Conservation (phyloP, 2,888 invertebrate genomes). For the Mylabris sibirica region DNA sequence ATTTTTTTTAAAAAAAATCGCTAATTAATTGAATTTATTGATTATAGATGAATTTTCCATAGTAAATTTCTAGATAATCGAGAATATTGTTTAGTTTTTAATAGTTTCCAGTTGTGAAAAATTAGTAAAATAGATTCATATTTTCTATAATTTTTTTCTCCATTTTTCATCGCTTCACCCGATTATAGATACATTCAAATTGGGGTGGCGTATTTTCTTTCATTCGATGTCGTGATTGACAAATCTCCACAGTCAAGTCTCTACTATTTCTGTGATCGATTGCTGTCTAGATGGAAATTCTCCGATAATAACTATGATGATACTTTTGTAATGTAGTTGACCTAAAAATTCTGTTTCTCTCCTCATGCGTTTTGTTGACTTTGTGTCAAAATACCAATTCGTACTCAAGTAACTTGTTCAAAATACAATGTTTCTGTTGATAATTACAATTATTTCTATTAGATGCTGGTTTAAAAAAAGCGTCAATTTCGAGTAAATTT, state of each 20-base stretch:
- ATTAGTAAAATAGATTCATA: background rate
- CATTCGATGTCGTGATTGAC: slow-evolving; percentile 3
- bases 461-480: no score
- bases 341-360: background rate
- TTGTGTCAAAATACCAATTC: no score
- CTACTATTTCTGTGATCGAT: background rate
- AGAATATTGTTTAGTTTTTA: no score
- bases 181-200: background rate
- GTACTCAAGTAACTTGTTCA: no score
- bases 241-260: background rate
- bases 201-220: background rate
- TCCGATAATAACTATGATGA: background rate
- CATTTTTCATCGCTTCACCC: background rate
- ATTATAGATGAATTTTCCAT: background rate
- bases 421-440: no score
- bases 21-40: background rate
- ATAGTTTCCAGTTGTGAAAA: no score
- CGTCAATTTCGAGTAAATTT: no score
- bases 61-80: no score
- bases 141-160: background rate
- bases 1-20: no score
- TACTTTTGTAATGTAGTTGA: background rate
- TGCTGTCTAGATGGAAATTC: background rate
- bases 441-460: no score
- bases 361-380: no score